Conservation (phyloP, 2,113 vertebrate species). For the Microcebus jonahi region DNA sequence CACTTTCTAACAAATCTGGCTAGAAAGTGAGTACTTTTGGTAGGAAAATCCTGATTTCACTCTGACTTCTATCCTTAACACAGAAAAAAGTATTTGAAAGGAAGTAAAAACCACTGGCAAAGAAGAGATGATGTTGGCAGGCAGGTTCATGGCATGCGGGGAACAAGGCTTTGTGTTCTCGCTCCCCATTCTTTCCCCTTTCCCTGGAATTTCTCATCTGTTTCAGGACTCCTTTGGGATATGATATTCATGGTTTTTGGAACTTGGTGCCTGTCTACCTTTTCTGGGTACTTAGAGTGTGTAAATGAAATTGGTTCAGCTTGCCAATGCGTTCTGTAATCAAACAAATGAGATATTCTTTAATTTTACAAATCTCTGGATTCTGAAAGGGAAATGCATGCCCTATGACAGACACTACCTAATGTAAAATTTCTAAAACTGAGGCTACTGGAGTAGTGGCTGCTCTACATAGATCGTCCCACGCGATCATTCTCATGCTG, state of each 20-base stretch:
- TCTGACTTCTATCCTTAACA: background rate
- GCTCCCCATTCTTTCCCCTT: background rate
- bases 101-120: conserved; percentile 48
- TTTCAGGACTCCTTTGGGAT: conserved; percentile 24
- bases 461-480: background rate
- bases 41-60: conserved; percentile 42
- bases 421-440: background rate
- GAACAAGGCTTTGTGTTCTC: background rate
- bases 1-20: conserved; percentile 44
- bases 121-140: conserved; percentile 52
- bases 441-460: background rate
- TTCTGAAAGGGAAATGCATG: background rate
- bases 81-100: background rate
- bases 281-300: background rate
- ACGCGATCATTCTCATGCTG: background rate
- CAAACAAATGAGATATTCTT: background rate
- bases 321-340: background rate
- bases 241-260: background rate
- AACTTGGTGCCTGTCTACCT: background rate
- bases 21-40: background rate
- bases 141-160: background rate
- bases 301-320: background rate
- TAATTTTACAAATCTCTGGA: background rate
- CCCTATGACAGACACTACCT: background rate
- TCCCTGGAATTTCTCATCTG: conserved; percentile 20